Conservation (phyloP, 2,797 vertebrate species). For the Hoplostethus atlanticus region DNA sequence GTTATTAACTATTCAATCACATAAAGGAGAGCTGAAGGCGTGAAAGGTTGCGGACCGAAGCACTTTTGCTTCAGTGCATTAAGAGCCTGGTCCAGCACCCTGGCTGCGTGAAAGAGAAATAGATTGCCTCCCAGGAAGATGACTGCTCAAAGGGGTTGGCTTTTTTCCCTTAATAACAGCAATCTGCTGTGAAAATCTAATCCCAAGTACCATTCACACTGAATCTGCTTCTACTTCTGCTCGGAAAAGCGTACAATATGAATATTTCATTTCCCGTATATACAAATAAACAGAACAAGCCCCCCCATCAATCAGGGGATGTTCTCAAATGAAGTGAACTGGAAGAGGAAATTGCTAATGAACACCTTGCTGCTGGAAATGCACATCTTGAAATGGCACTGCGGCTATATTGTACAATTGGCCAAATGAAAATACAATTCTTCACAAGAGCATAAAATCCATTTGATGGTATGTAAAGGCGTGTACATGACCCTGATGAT, state of each 20-base stretch:
- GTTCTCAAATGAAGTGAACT: slow-evolving; percentile 72
- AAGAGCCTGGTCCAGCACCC: slow-evolving; percentile 83
- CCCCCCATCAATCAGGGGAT: slow-evolving; percentile 78
- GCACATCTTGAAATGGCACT: slow-evolving; percentile 65
- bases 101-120: slow-evolving; percentile 83
- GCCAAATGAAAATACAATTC: slow-evolving; percentile 39
- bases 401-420: slow-evolving; percentile 44
- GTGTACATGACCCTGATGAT: slow-evolving; percentile 46
- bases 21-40: slow-evolving; percentile 86
- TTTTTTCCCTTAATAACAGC: slow-evolving; percentile 86
- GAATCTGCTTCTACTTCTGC: slow-evolving; percentile 86
- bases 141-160: slow-evolving; percentile 80
- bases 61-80: slow-evolving; percentile 90
- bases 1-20: slow-evolving; percentile 90
- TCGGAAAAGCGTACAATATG: slow-evolving; percentile 84
- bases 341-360: slow-evolving; percentile 84
- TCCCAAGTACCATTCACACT: slow-evolving; percentile 87
- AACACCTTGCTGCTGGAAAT: slow-evolving; percentile 67
- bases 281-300: slow-evolving; percentile 86
- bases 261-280: slow-evolving; percentile 87
- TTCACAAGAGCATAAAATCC: slow-evolving; percentile 46
- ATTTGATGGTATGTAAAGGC: slow-evolving; percentile 34
- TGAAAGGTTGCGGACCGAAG: slow-evolving; percentile 88
- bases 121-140: slow-evolving; percentile 88
- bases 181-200: slow-evolving; percentile 90